Base-by-base conservation (phyloP, 2,888 invertebrate genomes). In the Sesia bembeciformis region DNA sequence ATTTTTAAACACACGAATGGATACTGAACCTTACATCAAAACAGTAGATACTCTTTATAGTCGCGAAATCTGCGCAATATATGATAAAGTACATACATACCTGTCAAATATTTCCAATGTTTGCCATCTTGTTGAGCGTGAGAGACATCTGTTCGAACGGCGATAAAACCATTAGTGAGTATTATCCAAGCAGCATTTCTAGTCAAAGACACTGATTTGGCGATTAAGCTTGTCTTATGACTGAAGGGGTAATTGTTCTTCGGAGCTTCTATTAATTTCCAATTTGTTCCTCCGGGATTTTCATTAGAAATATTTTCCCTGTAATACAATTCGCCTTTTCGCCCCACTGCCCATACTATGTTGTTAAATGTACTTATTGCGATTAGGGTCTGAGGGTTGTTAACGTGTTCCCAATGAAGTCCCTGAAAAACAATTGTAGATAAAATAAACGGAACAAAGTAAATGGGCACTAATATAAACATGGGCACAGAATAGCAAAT, bases 271-370 rank as follows among this genome's bases (percentile, higher is more conserved):
- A 97, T 93, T 58, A 93, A 91, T 68, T 94, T 93, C 97, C 97
- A 97, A 56, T 92, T 91, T 6, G 90, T 88, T 42, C 95, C 94
- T 77, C 73, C 66, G 56, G 94, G 93, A 73, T 93, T 94, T 40
- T 92, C 91, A 60, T 86, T 78, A 4, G 91, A 93, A 49, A 97
- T 93, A 8, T 95, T 96, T 67, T 93, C 91, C 63, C 97, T 91
- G 84, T 93, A 95, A 76, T 94, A 97, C 3, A 95, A 92, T 62
- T 95, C 94, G 43, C 97, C 97, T 84, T 95, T 96, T 67, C 93
- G 92, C 0, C 96, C 96, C 8, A 96, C 92, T 0, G 95, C 95
- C 98, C 98, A 98, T 40, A 96, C 93, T 38, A 90, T 83, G 38
- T 93, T 92, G 8, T 93, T 93, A 59, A 94, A 93, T 46, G 84